Evolutionary conservation across 2,888 invertebrate genomes (phyloP), one percentile per base, ranked within the genome.

Genomic region (Lamproptera curius): DNA sequence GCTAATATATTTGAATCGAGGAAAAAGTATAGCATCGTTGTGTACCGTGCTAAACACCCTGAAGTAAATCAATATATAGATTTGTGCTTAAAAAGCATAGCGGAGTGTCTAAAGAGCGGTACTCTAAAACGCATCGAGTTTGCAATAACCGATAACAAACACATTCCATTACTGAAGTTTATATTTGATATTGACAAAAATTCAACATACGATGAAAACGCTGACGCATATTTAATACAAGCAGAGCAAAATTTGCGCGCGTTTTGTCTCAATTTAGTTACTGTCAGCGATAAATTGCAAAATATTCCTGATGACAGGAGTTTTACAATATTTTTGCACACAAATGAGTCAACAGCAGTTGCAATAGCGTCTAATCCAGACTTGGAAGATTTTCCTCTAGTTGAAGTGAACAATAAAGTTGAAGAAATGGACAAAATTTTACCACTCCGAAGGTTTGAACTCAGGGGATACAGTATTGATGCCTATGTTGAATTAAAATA

Each of bases 41-140:
- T 92, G 0, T 78, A 91, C 61, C 85, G 89, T 51, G 91, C 90
- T 16, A 78, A 89, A 31, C 92, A 93, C 69, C 92, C 92, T 23
- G 90, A 92, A 62, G 76, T 93, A 0, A 91, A 90, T 55, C 81
- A 90, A 40, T 93, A 93, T 61, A 86, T 93, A 26, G 81, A 83
- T 46, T 74, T 90, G 48, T 86, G 88, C 51, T 63, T 92, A 42
- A 88, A 85, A 71, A 83, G 79, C 44, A 73, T 89, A 2, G 69
- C 68, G 42, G 88, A 84, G 60, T 87, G 90, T 61, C 62, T 89
- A 11, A 89, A 86, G 62, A 76, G 63, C 46, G 84, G 79, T 4
- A 82, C 88, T 49, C 59, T 92, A 15, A 80, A 72, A 56, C 76
- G 85, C 28, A 62, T 92, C 1, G 88, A 89, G 57, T 87, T 91